Percentiles rank a stretch among this genome's conserved stretches.
These are phyloP conservation scores for Euura saliciscinereae DNA, from an alignment of 1,140 invertebrate species.

Conservation along the genomic window DNA sequence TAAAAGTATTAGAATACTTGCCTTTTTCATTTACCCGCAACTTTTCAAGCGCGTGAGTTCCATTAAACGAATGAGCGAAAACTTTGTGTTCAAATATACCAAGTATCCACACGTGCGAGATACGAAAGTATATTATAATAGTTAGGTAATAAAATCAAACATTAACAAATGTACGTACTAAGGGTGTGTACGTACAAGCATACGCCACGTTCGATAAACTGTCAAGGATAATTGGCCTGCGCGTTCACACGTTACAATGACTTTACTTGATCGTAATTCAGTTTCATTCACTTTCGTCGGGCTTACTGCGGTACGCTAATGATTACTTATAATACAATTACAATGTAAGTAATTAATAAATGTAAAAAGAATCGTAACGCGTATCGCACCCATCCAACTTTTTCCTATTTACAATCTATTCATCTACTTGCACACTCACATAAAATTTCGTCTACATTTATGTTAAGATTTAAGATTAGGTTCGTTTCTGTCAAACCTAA, in stretches of 20 bases:
- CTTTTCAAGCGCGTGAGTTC: neutral
- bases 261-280: too few relatives aligned
- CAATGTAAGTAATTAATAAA: neutral
- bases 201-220: too few relatives aligned
- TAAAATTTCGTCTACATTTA: neutral
- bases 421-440: neutral
- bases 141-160: too few relatives aligned
- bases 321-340: conserved; percentile 1
- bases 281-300: too few relatives aligned
- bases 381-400: neutral
- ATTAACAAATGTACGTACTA: too few relatives aligned
- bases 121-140: too few relatives aligned
- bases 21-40: neutral
- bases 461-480: too few relatives aligned
- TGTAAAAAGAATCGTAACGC: neutral
- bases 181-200: too few relatives aligned
- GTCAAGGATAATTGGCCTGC: neutral
- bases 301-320: neutral
- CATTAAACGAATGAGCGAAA: neutral
- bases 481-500: neutral
- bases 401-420: conserved; percentile 1
- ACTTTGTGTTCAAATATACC: neutral
- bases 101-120: neutral
- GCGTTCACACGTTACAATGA: neutral
- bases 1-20: neutral